Percentiles rank a stretch among this genome's conserved stretches.
Conservation (phyloP, 2,888 invertebrate species). For the Melanostoma mellinum region DNA sequence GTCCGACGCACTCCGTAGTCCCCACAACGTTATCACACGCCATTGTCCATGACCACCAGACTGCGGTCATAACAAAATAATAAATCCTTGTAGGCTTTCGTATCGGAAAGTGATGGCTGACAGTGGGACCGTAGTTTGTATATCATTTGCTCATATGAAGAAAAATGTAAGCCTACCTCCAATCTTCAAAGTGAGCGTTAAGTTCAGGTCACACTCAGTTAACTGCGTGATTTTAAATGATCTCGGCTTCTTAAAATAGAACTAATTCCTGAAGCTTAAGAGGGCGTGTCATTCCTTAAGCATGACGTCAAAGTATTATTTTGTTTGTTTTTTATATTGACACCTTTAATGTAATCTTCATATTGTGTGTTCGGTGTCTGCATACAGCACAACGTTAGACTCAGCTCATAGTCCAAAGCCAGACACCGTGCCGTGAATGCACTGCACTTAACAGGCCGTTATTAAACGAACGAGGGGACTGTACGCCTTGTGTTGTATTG, state of each 20-base stretch:
- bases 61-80: neutral
- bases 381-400: constrained; percentile 27
- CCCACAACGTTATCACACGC: neutral
- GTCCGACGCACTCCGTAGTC: constrained; percentile 8
- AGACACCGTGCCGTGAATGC: constrained; percentile 25
- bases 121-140: no score
- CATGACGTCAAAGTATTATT: constrained; percentile 65
- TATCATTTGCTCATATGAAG: no score
- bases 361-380: constrained; percentile 18
- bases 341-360: constrained; percentile 13
- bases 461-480: constrained; percentile 17
- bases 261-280: constrained; percentile 52
- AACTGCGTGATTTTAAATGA: constrained; percentile 3
- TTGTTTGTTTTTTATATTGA: constrained; percentile 35
- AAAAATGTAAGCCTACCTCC: no score
- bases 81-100: neutral
- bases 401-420: constrained; percentile 14
- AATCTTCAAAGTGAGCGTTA: no score
- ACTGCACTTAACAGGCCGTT: constrained; percentile 29
- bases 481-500: constrained; percentile 10
- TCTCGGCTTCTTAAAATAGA: constrained; percentile 13
- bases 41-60: constrained; percentile 42
- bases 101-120: no score
- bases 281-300: constrained; percentile 57
- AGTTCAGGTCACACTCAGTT: neutral